Conservation (phyloP, 2,113 vertebrate species). For the Vulpes lagopus region DNA sequence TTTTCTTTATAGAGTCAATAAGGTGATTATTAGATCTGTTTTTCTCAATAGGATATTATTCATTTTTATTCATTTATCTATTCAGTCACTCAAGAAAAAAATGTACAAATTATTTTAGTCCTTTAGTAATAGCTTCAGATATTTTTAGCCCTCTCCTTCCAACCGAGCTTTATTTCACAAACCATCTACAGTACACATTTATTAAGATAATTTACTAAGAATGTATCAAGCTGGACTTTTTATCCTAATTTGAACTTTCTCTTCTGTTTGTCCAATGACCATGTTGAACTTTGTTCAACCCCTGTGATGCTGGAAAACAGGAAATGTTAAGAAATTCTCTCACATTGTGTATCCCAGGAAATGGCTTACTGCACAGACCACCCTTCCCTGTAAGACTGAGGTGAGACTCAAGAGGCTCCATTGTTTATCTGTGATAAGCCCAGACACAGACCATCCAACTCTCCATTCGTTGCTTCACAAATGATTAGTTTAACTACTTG, state of each 20-base stretch:
- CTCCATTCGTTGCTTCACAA: background rate
- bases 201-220: background rate
- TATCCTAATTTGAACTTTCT: background rate
- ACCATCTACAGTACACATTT: background rate
- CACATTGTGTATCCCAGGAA: background rate
- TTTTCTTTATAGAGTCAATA: background rate
- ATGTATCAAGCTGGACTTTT: background rate
- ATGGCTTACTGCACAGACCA: background rate
- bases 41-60: background rate
- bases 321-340: background rate
- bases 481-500: background rate
- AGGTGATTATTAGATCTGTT: background rate
- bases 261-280: background rate
- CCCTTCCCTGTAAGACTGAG: background rate
- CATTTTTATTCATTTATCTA: background rate
- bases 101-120: background rate
- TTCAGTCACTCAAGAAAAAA: constrained; percentile 15
- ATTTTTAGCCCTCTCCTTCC: background rate
- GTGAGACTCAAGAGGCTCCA: background rate
- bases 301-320: background rate
- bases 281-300: background rate
- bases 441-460: background rate
- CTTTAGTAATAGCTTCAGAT: background rate
- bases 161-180: background rate
- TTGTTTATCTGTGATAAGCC: background rate